A percentile compares a stretch with the other conserved stretches of the same genome.
Conservation (phyloP, 2,113 vertebrate species). For the Microcebus lehilahytsara region DNA sequence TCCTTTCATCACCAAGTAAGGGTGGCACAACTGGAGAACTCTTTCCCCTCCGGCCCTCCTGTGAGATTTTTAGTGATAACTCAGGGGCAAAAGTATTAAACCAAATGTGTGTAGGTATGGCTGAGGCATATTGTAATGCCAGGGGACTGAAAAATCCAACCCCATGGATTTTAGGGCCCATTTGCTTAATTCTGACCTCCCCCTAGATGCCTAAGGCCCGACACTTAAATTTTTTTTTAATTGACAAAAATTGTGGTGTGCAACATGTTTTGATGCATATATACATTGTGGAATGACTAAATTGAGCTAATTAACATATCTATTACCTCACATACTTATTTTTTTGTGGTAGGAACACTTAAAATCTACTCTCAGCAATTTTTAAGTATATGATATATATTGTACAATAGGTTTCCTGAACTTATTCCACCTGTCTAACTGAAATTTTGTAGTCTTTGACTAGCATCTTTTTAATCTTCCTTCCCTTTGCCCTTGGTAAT, state of each 20-base stretch:
- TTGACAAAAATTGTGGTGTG: background rate
- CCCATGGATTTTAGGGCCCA: background rate
- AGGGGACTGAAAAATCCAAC: background rate
- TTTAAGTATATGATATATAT: background rate
- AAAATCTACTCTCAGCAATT: background rate
- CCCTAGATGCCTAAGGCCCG: background rate
- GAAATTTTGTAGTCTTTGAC: background rate
- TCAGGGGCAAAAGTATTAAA: background rate
- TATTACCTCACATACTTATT: background rate
- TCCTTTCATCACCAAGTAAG: background rate
- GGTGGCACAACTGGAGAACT: background rate
- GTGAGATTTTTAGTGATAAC: background rate
- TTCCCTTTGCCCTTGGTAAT: background rate
- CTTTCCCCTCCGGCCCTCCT: background rate
- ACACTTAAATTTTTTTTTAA: background rate
- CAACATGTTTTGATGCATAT: background rate
- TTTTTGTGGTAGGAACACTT: background rate
- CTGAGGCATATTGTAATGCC: background rate
- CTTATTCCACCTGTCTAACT: background rate
- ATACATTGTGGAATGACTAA: background rate
- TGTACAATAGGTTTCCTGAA: background rate
- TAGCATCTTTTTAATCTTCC: background rate
- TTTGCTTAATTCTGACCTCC: background rate
- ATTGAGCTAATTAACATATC: background rate
- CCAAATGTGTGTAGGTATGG: background rate